Percentiles rank a stretch among this genome's conserved stretches.
phyloP scores from a whole-genome alignment of 2,888 invertebrate species.

The Pycnomerus fuliginosus region DNA sequence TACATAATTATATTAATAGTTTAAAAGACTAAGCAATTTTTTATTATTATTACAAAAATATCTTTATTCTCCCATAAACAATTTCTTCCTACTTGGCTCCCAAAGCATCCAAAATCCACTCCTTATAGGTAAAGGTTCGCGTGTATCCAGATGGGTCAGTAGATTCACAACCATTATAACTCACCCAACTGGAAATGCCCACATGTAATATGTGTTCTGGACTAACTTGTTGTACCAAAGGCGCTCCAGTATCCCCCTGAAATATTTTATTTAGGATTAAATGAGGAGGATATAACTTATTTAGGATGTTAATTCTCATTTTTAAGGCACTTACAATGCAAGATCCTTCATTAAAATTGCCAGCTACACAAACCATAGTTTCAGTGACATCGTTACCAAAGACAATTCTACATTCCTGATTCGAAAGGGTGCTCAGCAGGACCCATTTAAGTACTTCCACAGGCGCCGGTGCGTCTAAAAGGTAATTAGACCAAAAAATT shows the following conservation, averaged over 20 bases:
- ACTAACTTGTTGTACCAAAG: constrained; percentile 7
- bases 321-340: constrained; percentile 2
- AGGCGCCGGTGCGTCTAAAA: constrained; percentile 1
- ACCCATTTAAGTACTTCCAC: constrained; percentile 5
- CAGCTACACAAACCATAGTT: constrained; percentile 12
- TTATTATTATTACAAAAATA: no score
- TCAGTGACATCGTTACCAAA: constrained; percentile 8
- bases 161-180: constrained; percentile 13
- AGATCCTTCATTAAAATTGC: constrained; percentile 11
- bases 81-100: no score
- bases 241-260: constrained; percentile 11
- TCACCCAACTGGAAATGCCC: constrained; percentile 11
- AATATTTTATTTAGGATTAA: background rate
- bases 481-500: background rate
- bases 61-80: no score
- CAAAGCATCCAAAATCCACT: constrained; percentile 9
- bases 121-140: constrained; percentile 4
- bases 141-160: constrained; percentile 16
- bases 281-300: background rate
- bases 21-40: no score
- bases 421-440: constrained; percentile 3
- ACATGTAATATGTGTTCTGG: constrained; percentile 4
- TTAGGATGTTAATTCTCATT: background rate
- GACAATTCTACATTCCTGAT: constrained; percentile 4
- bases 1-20: no score